Evolutionary conservation across 2,113 vertebrate genomes (phyloP).

Genomic region (Peromyscus maniculatus): DNA sequence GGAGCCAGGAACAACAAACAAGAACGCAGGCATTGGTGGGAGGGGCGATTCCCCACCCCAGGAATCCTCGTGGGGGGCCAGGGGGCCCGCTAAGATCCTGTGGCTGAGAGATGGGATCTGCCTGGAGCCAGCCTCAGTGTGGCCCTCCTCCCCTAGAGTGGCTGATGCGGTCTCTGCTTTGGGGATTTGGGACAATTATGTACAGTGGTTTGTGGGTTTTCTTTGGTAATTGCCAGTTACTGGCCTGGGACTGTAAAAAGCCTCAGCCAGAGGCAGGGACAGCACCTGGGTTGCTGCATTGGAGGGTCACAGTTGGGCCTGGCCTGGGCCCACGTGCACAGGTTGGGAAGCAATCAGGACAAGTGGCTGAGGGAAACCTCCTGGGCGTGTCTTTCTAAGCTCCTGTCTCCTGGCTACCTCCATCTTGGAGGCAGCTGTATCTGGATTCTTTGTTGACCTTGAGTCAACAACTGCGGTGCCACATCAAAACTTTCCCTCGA

Average conservation of each 20-base stretch:
- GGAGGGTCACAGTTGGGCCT: background rate
- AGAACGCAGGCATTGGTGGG: background rate
- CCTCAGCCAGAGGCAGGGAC: background rate
- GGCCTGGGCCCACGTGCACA: rapidly evolving
- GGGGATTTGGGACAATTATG: slow-evolving; percentile 78
- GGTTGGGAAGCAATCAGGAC: background rate
- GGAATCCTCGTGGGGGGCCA: background rate
- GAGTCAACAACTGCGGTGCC: slow-evolving; percentile 75
- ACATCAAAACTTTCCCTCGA: slow-evolving; percentile 78
- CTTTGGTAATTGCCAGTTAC: slow-evolving; percentile 70
- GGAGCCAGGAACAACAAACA: slow-evolving; percentile 29
- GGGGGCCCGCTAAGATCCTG: background rate
- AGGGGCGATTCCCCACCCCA: background rate
- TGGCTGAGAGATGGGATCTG: background rate
- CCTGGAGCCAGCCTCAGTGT: background rate
- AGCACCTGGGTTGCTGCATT: background rate
- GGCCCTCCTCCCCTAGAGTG: slow-evolving; percentile 10
- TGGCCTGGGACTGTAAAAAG: slow-evolving; percentile 11
- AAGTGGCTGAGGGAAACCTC: background rate
- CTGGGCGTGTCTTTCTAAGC: background rate
- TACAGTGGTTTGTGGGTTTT: slow-evolving; percentile 74
- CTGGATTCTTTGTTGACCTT: slow-evolving; percentile 59
- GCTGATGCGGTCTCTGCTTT: slow-evolving; percentile 65
- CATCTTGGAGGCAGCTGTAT: slow-evolving; percentile 64
- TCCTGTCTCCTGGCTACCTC: background rate